Base-by-base conservation (phyloP, 2,888 invertebrate species). In the Drosophila differens region DNA sequence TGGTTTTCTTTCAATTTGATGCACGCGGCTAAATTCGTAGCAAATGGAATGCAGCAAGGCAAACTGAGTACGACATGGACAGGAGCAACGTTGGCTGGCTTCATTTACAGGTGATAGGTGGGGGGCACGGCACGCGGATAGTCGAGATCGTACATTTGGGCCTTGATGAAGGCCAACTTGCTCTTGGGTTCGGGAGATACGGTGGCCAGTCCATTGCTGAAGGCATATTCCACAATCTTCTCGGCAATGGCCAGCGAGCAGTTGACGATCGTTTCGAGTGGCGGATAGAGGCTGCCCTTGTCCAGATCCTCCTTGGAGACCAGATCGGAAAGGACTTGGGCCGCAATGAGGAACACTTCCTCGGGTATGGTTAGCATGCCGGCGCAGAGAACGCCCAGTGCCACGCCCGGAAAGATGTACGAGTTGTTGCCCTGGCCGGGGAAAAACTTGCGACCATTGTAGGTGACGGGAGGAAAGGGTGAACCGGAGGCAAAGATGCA, bases 371-470 rank as follows among this genome's bases (percentile, higher is more conserved):
- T 97, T 85, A 96, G 94, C 93, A 98, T 96, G 63, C 98, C 98
- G 81, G 97, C 97, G 90, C 96, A 96, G 82, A 99, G 96, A 67
- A 97, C 96, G 76, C 97, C 99, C 54, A 99, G 95, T 32, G 98
- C 98, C 82, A 98, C 95, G 5, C 99, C 99, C 25, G 99, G 99
- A 95, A 98, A 99, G 93, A 99, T 98, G 94, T 99, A 99, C 0
- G 99, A 96, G 94, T 99, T 99, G 94, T 99, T 99, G 71, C 99
- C 99, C 94, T 99, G 99, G 0, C 99, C 99, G 0, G 99, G 98
- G 90, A 96, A 94, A 92, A 95, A 96, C 12, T 96, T 96, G 92
- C 97, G 96, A 0, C 97, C 98, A 79, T 97, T 96, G 70, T 96
- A 94, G 62, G 95, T 95, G 70, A 98, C 97, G 0, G 98, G 97